Conservation (phyloP, 1,140 invertebrate species). For the Orchestia grillus region DNA sequence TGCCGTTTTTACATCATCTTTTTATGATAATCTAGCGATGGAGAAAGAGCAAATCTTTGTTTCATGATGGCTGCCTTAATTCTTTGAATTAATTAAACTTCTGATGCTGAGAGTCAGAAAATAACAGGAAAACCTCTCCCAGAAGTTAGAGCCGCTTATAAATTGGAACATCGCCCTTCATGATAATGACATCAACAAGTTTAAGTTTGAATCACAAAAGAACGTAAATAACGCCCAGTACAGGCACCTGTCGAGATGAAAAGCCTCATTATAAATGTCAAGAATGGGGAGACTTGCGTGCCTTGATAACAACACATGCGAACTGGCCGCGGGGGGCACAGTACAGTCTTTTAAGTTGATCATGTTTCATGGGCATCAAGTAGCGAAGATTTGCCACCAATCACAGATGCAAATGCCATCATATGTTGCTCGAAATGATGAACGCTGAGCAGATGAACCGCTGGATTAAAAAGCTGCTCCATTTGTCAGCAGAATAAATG, state of each 20-base stretch:
- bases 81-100: no score
- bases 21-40: background rate
- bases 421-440: conserved; percentile 51
- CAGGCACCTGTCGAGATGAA: background rate
- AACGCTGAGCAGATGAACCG: conserved; percentile 40
- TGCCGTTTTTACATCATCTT: background rate
- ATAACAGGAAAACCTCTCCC: background rate
- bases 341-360: background rate
- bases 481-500: conserved; percentile 50
- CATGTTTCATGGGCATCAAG: conserved; percentile 2
- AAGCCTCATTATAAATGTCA: conserved; percentile 9
- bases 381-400: conserved; percentile 40
- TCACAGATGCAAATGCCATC: conserved; percentile 48
- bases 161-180: background rate
- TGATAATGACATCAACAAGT: conserved; percentile 2
- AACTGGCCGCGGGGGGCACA: background rate
- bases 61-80: background rate
- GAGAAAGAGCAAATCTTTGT: background rate
- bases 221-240: background rate
- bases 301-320: background rate
- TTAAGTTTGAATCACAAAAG: background rate
- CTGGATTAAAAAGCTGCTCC: conserved; percentile 47
- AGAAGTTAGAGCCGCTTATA: background rate
- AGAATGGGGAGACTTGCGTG: background rate
- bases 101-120: background rate